Base-by-base conservation (phyloP, 2,113 vertebrate species). In the Pygoscelis antarcticus region DNA sequence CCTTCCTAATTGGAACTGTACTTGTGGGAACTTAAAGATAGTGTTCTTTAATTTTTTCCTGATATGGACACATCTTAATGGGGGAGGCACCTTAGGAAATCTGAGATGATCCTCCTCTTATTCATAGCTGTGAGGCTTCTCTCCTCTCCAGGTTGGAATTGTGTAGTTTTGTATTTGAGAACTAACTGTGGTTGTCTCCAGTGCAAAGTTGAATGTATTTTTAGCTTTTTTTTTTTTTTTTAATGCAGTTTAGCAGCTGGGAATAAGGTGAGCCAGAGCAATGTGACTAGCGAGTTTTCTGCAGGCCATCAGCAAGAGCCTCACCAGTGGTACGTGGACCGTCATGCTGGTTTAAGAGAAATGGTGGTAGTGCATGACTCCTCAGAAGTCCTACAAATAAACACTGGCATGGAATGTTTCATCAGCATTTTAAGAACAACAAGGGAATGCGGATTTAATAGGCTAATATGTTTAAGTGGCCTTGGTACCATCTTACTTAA, bases 341-440 rank as follows among this genome's bases (percentile, higher is more conserved):
- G 11, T 46, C 17, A 2, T 58, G 47, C 76, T 81, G 58, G 96
- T 97, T 93, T 94, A 86, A 97, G 93, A 97, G 92, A 97, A 98
- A 96, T 46, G 90, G 89, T 96, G 93, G 78, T 97, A 96, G 57
- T 75, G 66, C 87, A 70, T 93, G 92, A 75, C 66, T 89, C 95
- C 84, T 95, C 88, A 92, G 95, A 96, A 97, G 90, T 95, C 84
- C 91, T 97, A 83, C 93, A 97, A 93, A 91, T 96, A 97, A 98
- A 96, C 96, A 96, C 60, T 75, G 42, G 52, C 92, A 79, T 92
- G 95, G 95, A 98, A 98, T 78, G 71, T 97, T 98, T 97, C n/a
- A 70, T 97, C 98, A 97, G 89, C 87, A 92, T 98, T 98, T 97
- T 93, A 96, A 97, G 94, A 98, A 98, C 91, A 97, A 95, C 91